Evolutionary conservation across 2,888 invertebrate genomes (phyloP), one percentile per base, ranked within the genome.

Genomic region (Pseudococcus viburni): DNA sequence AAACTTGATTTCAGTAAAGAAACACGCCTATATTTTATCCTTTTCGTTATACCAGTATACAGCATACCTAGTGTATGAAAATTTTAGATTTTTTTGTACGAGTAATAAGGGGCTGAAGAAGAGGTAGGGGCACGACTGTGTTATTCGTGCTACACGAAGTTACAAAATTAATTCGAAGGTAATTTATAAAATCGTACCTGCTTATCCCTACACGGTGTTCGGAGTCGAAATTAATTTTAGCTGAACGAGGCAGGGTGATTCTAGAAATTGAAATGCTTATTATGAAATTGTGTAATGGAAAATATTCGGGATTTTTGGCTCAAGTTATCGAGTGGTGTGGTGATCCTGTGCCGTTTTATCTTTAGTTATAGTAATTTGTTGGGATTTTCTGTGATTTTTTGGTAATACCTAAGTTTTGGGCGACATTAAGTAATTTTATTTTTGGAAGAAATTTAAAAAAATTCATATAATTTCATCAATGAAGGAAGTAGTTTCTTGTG

Each of bases 1-100:
- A 55, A 80, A 87, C 77, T 87, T 87, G 80, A 87, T 55, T 80
- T 77, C 55, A 68, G 48, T 68, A 86, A 68, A 68, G 48, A 86
- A 86, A 86, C 86, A 86, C 86, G 86, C 86, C 86, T 73, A 46
- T 73, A 46, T 86, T 73, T 68, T 73, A 42, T 86, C 59, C 85
- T 85, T 59, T 33, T 85, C 85, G 85, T 85, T 64, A 19, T 59
- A 17, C 55, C 15, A 59, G 1, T 19, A 19, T 59, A 55, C 1
- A 55, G 19, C 6, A 59, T 59, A 59, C 19, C 19, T 59, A 17
- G 59, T 59, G 19, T 59, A 59, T 33, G 26, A 33, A 59, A 59
- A 59, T 59, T 59, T 59, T 59, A 59, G 59, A 59, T 7, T 59
- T 59, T 59, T 59, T 59, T 33, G 0, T 55, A 55, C 55, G 5